phyloP scores from a whole-genome alignment of 2,797 vertebrate genomes.

The Alfaro cultratus region DNA sequence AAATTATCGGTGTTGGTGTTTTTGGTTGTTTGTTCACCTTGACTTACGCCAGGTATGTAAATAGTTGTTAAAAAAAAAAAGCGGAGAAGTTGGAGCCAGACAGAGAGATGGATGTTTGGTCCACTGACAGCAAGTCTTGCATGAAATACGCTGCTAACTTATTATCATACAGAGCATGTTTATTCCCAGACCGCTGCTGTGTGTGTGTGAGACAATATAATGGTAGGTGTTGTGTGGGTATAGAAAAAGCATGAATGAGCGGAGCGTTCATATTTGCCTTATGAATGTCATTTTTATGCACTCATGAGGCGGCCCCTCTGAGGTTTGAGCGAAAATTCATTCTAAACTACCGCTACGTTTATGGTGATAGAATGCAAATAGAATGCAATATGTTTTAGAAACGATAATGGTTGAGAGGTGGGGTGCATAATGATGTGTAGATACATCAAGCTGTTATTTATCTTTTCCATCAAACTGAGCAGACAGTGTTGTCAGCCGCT shows the following conservation, averaged over 20 bases:
- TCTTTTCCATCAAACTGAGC: constrained; percentile 24
- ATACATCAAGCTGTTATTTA: constrained; percentile 32
- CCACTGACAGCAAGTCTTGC: constrained; percentile 68
- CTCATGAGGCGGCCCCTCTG: constrained; percentile 13
- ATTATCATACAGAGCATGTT: constrained; percentile 67
- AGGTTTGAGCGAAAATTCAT: constrained; percentile 18
- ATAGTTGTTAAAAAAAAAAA: constrained; percentile 14
- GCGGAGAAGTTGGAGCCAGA: constrained; percentile 17
- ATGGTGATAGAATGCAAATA: constrained; percentile 10
- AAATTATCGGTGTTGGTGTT: constrained; percentile 49
- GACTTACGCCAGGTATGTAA: constrained; percentile 47
- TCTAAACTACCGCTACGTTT: constrained; percentile 9
- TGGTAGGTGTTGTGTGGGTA: constrained; percentile 49
- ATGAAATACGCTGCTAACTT: constrained; percentile 69
- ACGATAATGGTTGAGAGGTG: constrained; percentile 18
- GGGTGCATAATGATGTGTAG: constrained; percentile 1
- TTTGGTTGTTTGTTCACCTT: constrained; percentile 47
- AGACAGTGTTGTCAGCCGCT: constrained; percentile 16
- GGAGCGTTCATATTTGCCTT: constrained; percentile 42
- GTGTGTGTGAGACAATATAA: constrained; percentile 46
- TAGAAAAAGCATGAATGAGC: constrained; percentile 40
- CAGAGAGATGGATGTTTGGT: constrained; percentile 53
- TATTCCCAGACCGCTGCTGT: constrained; percentile 64
- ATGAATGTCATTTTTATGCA: constrained; percentile 30
- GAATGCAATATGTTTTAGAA: constrained; percentile 2